Base-by-base conservation (phyloP, 2,888 invertebrate genomes). In the Heliconius sara region DNA sequence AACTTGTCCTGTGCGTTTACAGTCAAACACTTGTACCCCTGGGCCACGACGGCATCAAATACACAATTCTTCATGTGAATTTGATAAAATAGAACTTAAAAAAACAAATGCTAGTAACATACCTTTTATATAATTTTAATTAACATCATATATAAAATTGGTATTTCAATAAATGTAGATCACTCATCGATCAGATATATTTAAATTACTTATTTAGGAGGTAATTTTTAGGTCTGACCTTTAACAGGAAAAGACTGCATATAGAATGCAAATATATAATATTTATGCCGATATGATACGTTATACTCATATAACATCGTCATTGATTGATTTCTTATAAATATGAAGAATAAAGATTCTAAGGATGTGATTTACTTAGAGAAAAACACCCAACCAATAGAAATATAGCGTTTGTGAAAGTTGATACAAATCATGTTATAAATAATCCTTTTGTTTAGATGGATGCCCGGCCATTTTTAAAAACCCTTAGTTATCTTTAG, bases 401-500 rank as follows among this genome's bases (percentile, higher is more conserved):
- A 47, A 16, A 70, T 19, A 70, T 47, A 70, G 16, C 27, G 0
- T 25, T n/a, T 9, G 39, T 68, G 25, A n/a, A 16, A 63, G 7
- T 60, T 43, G n/a, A n/a, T 1, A 60, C 13, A 27, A 13, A 63
- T 65, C 1, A 72, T 47, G 22, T 65, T 52, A 74, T 60, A 77
- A 72, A 47, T 47, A 34, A 16, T 27, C 25, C 52, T 67, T 78
- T 68, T 27, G 10, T 78, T 67, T 47, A 75, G 68, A 67, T 65
- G 43, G 60, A 73, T 73, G 57, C 39, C 10, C 13, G 67, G 30
- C 30, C 68, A 43, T 77, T 67, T 72, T 76, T 73, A 73, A 57
- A 60, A 39, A 71, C 47, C 72, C 57, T 60, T 47, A 34, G 78
- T 68, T 79, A 78, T 80, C 80, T 76, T 81, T 52, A 39, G 47